These are phyloP conservation scores for Notocelia uddmanniana DNA, from an alignment of 2,888 invertebrate species.

Conservation along the genomic window DNA sequence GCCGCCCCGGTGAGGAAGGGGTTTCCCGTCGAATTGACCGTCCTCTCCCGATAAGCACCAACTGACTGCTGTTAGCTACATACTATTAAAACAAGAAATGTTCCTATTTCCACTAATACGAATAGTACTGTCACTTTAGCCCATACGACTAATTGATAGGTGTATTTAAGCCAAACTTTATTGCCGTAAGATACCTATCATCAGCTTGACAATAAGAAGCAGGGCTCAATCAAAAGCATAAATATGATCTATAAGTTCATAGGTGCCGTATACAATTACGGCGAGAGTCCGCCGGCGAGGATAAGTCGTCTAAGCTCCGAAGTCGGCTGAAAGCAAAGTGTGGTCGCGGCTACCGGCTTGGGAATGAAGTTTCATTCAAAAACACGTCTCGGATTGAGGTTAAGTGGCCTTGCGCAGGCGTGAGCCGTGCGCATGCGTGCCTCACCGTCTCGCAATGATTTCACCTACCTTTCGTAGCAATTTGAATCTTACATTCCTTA, in stretches of 20 bases:
- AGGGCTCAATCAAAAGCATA: background rate
- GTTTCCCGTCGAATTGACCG: background rate
- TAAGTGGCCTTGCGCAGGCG: slow-evolving; percentile 80
- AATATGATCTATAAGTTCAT: slow-evolving; percentile 27
- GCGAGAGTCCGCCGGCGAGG: slow-evolving; percentile 43
- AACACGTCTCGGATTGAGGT: slow-evolving; percentile 83
- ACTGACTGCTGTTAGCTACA: background rate
- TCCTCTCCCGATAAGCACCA: background rate
- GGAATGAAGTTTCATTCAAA: slow-evolving; percentile 82
- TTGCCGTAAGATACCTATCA: background rate
- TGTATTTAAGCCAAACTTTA: background rate
- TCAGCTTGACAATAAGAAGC: too few species aligned
- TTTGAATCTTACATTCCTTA: slow-evolving; percentile 63
- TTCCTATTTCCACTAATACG: background rate
- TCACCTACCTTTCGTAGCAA: slow-evolving; percentile 71
- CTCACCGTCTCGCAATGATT: slow-evolving; percentile 75
- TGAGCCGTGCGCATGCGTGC: slow-evolving; percentile 69
- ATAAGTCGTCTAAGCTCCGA: slow-evolving; percentile 58
- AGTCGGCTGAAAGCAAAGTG: slow-evolving; percentile 73
- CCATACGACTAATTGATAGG: background rate
- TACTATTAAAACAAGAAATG: background rate
- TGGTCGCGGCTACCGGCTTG: slow-evolving; percentile 67
- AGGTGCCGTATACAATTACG: slow-evolving; percentile 28
- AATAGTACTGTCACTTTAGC: background rate
- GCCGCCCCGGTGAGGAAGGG: too few species aligned